Conservation (phyloP, 64 coral and sea anemone species). For the Actinia equina region DNA sequence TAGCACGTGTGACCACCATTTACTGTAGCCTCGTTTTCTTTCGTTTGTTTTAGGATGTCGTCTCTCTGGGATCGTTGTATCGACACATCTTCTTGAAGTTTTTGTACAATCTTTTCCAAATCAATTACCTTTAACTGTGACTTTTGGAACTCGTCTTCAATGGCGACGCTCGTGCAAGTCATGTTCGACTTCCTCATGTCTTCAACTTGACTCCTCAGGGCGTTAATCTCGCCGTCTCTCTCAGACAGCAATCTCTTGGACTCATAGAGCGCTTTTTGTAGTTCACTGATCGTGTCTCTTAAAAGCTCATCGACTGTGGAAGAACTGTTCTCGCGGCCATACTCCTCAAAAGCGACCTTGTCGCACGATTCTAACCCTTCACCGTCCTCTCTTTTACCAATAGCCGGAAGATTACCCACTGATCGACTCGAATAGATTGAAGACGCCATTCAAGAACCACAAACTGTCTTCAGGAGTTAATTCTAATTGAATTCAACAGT, state of each 20-base stretch:
- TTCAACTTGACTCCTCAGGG: conserved; percentile 63
- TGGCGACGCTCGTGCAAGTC: conserved; percentile 24
- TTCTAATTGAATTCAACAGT: background rate
- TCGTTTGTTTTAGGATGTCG: conserved; percentile 36
- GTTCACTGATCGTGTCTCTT: conserved; percentile 72
- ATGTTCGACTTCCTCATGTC: conserved; percentile 3
- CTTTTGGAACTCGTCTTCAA: conserved; percentile 89
- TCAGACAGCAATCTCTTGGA: conserved; percentile 70
- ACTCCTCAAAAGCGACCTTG: conserved; percentile 63
- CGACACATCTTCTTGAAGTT: conserved; percentile 71
- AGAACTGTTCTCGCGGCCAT: conserved; percentile 22
- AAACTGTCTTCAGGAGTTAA: background rate
- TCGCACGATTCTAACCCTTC: conserved; percentile 81
- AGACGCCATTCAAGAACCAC: background rate
- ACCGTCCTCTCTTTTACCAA: conserved; percentile 65
- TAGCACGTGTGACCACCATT: conserved; percentile 63
- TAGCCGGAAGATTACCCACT: conserved; percentile 21
- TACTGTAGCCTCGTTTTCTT: conserved; percentile 27
- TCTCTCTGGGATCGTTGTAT: conserved; percentile 48
- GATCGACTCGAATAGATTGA: background rate
- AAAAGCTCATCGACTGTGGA: conserved; percentile 58
- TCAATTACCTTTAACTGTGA: conserved; percentile 80
- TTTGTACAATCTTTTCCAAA: conserved; percentile 84
- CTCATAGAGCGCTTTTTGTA: conserved; percentile 73
- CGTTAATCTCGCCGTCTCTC: conserved; percentile 65